Evolutionary conservation across 1,140 invertebrate genomes (phyloP).

Genomic region (Telenomus remus): DNA sequence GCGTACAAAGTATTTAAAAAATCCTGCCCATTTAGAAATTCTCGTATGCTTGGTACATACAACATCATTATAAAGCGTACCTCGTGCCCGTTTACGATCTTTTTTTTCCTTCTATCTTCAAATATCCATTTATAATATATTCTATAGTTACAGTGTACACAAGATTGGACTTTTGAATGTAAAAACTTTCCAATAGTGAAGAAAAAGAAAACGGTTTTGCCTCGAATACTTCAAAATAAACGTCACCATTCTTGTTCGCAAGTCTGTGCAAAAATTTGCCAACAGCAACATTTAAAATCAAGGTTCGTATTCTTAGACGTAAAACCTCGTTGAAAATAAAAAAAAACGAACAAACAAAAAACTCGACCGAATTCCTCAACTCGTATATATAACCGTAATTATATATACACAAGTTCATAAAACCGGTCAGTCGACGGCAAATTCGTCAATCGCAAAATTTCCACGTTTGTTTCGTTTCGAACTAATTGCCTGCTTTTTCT

Average conservation of each 20-base stretch:
- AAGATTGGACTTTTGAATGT: conserved; percentile 9
- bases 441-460: conserved; percentile 29
- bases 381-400: too few relatives aligned
- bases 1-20: conserved; percentile 57
- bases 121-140: conserved; percentile 50
- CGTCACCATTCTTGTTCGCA: too few relatives aligned
- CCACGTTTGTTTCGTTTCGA: background rate
- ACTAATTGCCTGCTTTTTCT: conserved; percentile 1
- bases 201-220: too few relatives aligned
- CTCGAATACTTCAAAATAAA: too few relatives aligned
- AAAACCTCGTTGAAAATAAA: too few relatives aligned
- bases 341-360: too few relatives aligned
- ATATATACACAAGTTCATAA: conserved; percentile 49
- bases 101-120: conserved; percentile 33
- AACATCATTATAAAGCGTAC: conserved; percentile 44
- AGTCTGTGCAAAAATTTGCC: too few relatives aligned
- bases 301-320: too few relatives aligned
- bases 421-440: conserved; percentile 34
- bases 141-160: conserved; percentile 52
- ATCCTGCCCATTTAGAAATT: conserved; percentile 55
- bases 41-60: conserved; percentile 54
- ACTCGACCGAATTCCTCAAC: conserved; percentile 14
- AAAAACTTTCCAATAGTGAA: too few relatives aligned
- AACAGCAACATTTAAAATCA: too few relatives aligned
- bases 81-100: conserved; percentile 26